Conservation (phyloP, 2,797 vertebrate genomes). For the Macropodus opercularis region DNA sequence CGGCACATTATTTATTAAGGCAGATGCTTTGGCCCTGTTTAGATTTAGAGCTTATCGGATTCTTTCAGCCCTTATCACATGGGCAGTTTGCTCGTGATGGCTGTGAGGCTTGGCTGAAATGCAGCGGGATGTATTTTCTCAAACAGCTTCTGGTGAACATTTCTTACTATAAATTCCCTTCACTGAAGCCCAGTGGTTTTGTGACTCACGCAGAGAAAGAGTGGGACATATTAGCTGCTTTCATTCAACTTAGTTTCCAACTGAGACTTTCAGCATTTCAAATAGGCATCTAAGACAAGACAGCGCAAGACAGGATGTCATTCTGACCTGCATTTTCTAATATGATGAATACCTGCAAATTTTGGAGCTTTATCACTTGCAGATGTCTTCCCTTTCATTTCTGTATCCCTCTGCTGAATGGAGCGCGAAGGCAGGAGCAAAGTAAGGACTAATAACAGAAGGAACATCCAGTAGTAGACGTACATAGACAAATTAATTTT, state of each 20-base stretch:
- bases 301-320: conserved; percentile 33
- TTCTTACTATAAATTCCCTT: conserved; percentile 42
- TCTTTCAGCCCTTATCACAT: conserved; percentile 71
- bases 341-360: conserved; percentile 36
- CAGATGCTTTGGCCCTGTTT: conserved; percentile 80
- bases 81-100: conserved; percentile 50
- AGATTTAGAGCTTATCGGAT: conserved; percentile 76
- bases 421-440: conserved; percentile 22
- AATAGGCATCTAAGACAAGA: conserved; percentile 16
- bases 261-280: conserved; percentile 21
- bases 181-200: conserved; percentile 10
- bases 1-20: conserved; percentile 80
- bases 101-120: conserved; percentile 53
- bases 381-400: conserved; percentile 31
- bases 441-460: conserved; percentile 32
- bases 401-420: conserved; percentile 39
- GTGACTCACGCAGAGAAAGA: conserved; percentile 3
- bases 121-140: conserved; percentile 44
- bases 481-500: conserved; percentile 35
- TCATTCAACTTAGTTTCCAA: conserved; percentile 15
- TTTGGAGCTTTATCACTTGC: conserved; percentile 29
- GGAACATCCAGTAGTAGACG: conserved; percentile 28
- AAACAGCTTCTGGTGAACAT: conserved; percentile 53
- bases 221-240: conserved; percentile 2
- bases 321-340: conserved; percentile 37